Conservation (phyloP, 2,113 vertebrate genomes). For the Paradoxurus hermaphroditus region DNA sequence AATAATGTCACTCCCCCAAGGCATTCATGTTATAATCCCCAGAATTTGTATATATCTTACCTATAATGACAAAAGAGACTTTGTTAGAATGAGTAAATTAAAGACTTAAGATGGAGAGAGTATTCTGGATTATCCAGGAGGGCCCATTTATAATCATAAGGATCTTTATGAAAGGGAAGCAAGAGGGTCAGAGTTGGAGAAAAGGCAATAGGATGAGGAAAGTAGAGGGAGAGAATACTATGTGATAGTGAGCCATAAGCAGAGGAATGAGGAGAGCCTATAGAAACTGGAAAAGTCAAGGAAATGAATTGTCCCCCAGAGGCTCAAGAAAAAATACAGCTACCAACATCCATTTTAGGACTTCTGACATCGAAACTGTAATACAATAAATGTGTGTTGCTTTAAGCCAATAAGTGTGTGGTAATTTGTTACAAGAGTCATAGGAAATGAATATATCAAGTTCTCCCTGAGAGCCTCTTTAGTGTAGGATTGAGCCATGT, state of each 20-base stretch:
- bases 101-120: not conserved
- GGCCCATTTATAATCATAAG: not conserved
- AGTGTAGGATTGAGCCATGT: not conserved
- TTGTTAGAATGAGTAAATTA: not conserved
- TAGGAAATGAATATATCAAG: not conserved
- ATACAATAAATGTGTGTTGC: not conserved
- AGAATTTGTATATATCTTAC: not conserved
- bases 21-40: not conserved
- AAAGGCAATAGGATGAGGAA: not conserved
- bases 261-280: not conserved
- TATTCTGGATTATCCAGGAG: not conserved
- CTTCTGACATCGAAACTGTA: not conserved
- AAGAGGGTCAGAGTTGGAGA: not conserved
- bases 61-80: not conserved
- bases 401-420: not conserved
- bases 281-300: not conserved
- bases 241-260: not conserved
- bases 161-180: not conserved
- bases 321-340: not conserved
- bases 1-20: rapidly evolving
- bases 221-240: rapidly evolving
- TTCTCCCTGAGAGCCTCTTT: not conserved
- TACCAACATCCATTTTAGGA: not conserved
- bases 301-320: not conserved
- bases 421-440: not conserved